Conservation (phyloP, 1,140 invertebrate species). For the Aricia agestis region DNA sequence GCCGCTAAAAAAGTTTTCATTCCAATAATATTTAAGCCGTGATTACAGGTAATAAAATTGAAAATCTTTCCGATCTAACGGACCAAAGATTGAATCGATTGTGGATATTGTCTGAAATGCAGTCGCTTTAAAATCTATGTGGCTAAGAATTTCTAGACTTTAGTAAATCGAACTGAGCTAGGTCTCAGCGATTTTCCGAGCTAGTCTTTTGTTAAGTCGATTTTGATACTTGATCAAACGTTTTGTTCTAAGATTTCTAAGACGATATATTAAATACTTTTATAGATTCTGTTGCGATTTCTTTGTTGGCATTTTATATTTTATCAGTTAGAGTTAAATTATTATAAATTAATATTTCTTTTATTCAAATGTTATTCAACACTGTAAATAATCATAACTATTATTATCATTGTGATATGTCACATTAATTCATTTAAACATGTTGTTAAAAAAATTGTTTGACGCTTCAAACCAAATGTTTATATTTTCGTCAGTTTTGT, state of each 20-base stretch:
- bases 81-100: neutral
- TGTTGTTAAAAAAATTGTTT: too few species aligned
- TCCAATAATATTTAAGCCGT: neutral
- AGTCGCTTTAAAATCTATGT: neutral
- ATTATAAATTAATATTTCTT: too few species aligned
- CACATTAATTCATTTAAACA: neutral
- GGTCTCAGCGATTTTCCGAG: neutral
- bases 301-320: neutral
- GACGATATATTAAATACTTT: neutral
- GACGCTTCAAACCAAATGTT: too few species aligned
- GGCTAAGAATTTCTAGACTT: neutral
- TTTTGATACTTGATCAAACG: conserved; percentile 1
- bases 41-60: neutral
- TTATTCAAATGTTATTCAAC: neutral
- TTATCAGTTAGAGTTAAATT: neutral
- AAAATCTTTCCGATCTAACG: neutral
- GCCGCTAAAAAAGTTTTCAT: neutral
- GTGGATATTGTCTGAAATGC: neutral
- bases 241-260: neutral
- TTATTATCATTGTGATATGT: neutral
- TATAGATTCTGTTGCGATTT: neutral
- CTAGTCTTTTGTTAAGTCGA: neutral
- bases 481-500: too few species aligned
- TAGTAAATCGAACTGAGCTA: neutral
- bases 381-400: neutral